Evolutionary conservation across 1,140 invertebrate species (phyloP).

Genomic region (Spodoptera frugiperda): DNA sequence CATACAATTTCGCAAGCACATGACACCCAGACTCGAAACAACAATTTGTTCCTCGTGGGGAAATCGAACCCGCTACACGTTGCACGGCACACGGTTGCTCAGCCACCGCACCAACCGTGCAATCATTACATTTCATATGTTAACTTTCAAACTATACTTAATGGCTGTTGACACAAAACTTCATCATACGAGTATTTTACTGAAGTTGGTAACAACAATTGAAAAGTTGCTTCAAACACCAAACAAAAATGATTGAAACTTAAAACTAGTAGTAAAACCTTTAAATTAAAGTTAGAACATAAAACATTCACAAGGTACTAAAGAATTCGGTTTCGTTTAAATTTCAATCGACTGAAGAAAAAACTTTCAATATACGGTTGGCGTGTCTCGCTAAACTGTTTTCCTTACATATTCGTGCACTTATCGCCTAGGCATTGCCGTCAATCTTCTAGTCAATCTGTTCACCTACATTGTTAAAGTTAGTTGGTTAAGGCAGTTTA

Average conservation of each 20-base stretch:
- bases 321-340: constrained; percentile 18
- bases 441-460: constrained; percentile 51
- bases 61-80: no score
- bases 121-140: no score
- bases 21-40: no score
- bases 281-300: constrained; percentile 2
- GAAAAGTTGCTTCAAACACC: background rate
- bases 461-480: constrained; percentile 49
- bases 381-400: constrained; percentile 56
- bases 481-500: constrained; percentile 45
- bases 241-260: background rate
- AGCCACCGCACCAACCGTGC: no score
- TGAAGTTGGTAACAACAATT: background rate
- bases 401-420: constrained; percentile 54
- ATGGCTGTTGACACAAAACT: no score
- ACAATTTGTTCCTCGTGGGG: no score
- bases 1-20: no score
- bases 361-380: constrained; percentile 53
- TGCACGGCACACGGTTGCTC: no score
- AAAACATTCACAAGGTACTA: background rate
- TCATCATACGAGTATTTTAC: background rate
- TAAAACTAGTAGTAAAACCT: no score
- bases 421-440: constrained; percentile 56
- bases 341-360: constrained; percentile 56
- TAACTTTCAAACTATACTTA: no score